A percentile compares a stretch with the other conserved stretches of the same genome.
Evolutionary conservation across 2,113 vertebrate genomes (phyloP).

Genomic region (Morone chrysops): DNA sequence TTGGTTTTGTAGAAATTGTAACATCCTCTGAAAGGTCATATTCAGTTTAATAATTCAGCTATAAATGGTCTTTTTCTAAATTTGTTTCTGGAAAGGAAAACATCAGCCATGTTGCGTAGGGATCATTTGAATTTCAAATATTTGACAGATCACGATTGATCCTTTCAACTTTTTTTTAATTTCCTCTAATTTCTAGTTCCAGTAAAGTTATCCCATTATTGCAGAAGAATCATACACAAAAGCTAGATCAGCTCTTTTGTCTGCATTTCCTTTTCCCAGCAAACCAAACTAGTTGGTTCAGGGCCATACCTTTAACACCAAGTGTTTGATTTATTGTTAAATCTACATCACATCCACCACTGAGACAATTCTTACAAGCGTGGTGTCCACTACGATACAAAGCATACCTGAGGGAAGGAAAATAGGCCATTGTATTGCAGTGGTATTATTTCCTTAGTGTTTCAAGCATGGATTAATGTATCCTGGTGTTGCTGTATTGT

Average conservation of each 20-base stretch:
- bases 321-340: constrained; percentile 18
- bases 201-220: neutral
- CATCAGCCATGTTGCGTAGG: too few species aligned
- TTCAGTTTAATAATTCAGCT: neutral
- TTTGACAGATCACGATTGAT: neutral
- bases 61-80: too few species aligned
- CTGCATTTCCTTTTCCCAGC: constrained; percentile 56
- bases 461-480: constrained; percentile 81
- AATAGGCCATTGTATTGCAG: constrained; percentile 83
- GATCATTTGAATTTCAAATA: too few species aligned
- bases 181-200: neutral
- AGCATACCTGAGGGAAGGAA: constrained; percentile 73
- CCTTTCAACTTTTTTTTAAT: neutral
- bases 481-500: constrained; percentile 78
- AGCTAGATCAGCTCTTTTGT: constrained; percentile 42
- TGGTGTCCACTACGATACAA: constrained; percentile 21
- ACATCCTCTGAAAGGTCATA: too few species aligned
- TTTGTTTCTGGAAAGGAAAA: neutral
- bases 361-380: constrained; percentile 32
- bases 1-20: too few species aligned
- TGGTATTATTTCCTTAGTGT: constrained; percentile 84
- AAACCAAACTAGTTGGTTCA: constrained; percentile 11
- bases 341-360: constrained; percentile 27
- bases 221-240: constrained; percentile 1
- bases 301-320: constrained; percentile 34